These are phyloP conservation scores for Aramus guarauna DNA, from an alignment of 2,113 vertebrate genomes.

Conservation along the genomic window DNA sequence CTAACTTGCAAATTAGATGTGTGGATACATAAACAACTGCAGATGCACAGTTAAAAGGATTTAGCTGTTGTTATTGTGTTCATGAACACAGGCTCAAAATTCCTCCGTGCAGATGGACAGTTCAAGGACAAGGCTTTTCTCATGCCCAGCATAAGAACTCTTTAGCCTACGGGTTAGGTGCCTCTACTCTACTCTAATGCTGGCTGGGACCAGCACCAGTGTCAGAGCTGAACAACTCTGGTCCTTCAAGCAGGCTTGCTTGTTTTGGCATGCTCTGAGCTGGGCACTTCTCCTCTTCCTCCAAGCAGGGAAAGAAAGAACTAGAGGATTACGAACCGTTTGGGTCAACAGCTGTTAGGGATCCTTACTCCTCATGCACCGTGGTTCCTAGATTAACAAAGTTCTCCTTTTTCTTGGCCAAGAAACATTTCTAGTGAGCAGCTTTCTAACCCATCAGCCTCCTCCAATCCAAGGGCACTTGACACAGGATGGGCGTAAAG, in stretches of 20 bases:
- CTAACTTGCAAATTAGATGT: background rate
- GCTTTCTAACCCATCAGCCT: background rate
- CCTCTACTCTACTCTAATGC: background rate
- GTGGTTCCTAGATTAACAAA: background rate
- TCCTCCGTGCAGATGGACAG: background rate
- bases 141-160: background rate
- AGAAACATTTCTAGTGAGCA: background rate
- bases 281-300: background rate
- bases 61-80: background rate
- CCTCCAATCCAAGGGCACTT: fast-evolving
- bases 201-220: background rate
- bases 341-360: background rate
- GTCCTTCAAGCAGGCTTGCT: background rate
- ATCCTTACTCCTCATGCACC: background rate
- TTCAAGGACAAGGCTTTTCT: background rate
- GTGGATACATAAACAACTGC: background rate
- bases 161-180: background rate
- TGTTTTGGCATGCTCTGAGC: background rate
- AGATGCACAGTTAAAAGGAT: background rate
- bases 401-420: background rate
- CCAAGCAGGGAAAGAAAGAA: background rate
- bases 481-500: background rate
- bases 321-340: background rate
- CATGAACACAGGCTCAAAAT: background rate
- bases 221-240: fast-evolving